Conservation (phyloP, 2,888 invertebrate genomes). For the Dermolepida albohirtum region DNA sequence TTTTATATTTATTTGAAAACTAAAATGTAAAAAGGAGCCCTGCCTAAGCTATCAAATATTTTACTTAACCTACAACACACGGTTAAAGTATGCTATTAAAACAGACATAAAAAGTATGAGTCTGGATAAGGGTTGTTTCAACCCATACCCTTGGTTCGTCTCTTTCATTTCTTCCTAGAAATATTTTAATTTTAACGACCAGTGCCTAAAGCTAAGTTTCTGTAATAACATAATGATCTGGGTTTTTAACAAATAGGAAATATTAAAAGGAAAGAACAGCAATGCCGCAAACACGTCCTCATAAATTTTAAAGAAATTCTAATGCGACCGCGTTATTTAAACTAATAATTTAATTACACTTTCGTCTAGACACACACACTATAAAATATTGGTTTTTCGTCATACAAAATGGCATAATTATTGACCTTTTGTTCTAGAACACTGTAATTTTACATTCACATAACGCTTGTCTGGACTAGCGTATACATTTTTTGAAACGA, state of each 20-base stretch:
- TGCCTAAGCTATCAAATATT: no score
- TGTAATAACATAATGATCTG: conserved; percentile 45
- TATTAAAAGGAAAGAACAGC: conserved; percentile 37
- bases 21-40: no score
- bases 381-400: conserved; percentile 55
- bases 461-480: conserved; percentile 27
- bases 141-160: neutral
- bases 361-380: conserved; percentile 49
- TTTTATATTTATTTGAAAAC: no score
- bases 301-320: conserved; percentile 43
- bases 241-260: conserved; percentile 45
- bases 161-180: neutral
- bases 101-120: conserved; percentile 36
- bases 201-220: conserved; percentile 40
- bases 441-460: conserved; percentile 49
- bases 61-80: conserved; percentile 1
- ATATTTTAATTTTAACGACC: conserved; percentile 35
- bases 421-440: conserved; percentile 44
- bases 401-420: conserved; percentile 53
- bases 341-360: conserved; percentile 49
- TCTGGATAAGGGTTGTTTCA: conserved; percentile 39
- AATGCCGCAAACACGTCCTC: conserved; percentile 4
- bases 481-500: conserved; percentile 41
- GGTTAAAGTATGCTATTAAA: conserved; percentile 16
- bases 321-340: conserved; percentile 41